Percentiles rank a stretch among this genome's conserved stretches.
phyloP scores from a whole-genome alignment of 2,797 vertebrate genomes.

The Tapirus indicus region DNA sequence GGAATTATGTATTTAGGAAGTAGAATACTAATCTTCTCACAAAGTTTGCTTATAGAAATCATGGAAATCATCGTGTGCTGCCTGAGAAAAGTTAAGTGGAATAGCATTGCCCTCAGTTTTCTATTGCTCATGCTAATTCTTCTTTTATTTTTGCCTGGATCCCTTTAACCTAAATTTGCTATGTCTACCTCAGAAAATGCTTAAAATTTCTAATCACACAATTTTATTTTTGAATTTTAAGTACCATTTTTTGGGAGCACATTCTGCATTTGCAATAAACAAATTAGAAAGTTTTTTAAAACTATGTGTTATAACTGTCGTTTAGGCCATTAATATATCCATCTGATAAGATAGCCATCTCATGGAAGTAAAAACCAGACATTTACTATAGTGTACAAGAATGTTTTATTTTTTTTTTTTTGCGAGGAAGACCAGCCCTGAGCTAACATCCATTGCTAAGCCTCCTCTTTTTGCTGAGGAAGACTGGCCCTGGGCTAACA shows the following conservation, averaged over 20 bases:
- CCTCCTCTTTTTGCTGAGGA: too few species aligned
- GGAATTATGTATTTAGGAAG: neutral
- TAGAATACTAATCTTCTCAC: neutral
- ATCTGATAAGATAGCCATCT: neutral
- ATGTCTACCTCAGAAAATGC: neutral
- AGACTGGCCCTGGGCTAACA: too few species aligned
- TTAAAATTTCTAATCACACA: neutral
- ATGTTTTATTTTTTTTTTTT: too few species aligned
- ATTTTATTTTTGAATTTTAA: neutral
- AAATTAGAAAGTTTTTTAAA: neutral
- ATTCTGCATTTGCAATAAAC: neutral
- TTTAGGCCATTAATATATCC: neutral
- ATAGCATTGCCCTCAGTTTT: neutral
- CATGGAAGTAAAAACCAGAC: neutral
- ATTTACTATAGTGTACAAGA: neutral
- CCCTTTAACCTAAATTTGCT: neutral
- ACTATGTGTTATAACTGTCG: neutral
- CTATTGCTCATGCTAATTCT: neutral
- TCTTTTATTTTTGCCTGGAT: neutral
- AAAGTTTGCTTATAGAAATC: neutral
- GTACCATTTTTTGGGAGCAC: neutral
- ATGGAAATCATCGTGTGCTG: neutral
- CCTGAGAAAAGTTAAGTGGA: neutral
- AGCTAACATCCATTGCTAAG: too few species aligned
- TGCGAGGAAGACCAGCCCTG: too few species aligned